A percentile compares a stretch with the other conserved stretches of the same genome.
phyloP scores from a whole-genome alignment of 2,797 vertebrate genomes.

The Naso thynnoides region DNA sequence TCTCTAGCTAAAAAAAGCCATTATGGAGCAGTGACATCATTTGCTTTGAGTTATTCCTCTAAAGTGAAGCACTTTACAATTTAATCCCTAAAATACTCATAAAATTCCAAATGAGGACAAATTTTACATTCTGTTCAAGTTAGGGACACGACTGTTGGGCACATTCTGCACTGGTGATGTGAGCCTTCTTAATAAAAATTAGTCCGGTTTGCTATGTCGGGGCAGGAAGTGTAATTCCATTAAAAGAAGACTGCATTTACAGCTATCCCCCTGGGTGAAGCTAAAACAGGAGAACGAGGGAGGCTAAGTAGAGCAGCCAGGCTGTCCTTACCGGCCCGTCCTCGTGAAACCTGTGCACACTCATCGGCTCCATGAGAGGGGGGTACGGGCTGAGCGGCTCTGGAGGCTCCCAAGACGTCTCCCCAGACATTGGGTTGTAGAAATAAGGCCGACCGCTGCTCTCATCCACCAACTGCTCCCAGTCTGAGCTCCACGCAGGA shows the following conservation, averaged over 20 bases:
- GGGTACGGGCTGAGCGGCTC: constrained; percentile 71
- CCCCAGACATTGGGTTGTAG: constrained; percentile 91
- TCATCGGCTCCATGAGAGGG: constrained; percentile 78
- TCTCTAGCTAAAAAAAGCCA: constrained; percentile 29
- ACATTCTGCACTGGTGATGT: constrained; percentile 16
- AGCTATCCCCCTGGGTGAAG: constrained; percentile 70
- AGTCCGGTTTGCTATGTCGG: constrained; percentile 66
- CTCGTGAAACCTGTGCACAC: constrained; percentile 71
- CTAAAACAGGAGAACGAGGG: constrained; percentile 76
- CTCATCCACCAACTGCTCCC: constrained; percentile 91
- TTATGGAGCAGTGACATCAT: constrained; percentile 15
- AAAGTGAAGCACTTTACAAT: background rate
- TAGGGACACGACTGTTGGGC: constrained; percentile 15
- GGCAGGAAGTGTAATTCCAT: constrained; percentile 72
- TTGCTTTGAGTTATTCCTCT: background rate
- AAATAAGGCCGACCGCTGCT: constrained; percentile 89
- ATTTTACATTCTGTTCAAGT: constrained; percentile 27
- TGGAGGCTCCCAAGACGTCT: constrained; percentile 93
- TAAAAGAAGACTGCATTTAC: constrained; percentile 75
- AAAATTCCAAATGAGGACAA: constrained; percentile 47
- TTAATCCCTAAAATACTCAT: background rate
- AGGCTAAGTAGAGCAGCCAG: constrained; percentile 77
- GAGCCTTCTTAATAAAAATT: constrained; percentile 36
- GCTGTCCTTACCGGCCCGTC: constrained; percentile 87
- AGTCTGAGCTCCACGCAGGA: constrained; percentile 78